Conservation (phyloP, 2,113 vertebrate genomes). For the Dicentrarchus labrax region DNA sequence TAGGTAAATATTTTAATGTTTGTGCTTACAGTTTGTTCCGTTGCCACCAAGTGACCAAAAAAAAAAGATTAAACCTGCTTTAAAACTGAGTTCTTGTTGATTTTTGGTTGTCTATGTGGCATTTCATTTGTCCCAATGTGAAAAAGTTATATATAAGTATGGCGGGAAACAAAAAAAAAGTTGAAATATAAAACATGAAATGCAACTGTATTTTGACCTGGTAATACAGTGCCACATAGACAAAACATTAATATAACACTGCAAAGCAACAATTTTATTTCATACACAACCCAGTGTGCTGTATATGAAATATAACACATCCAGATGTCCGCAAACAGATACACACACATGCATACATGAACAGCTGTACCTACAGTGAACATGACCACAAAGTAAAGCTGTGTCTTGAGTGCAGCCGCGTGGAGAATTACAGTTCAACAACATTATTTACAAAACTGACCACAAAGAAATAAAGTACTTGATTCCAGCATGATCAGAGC, state of each 20-base stretch:
- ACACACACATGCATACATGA: constrained; percentile 18
- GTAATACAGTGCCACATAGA: neutral
- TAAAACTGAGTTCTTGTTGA: neutral
- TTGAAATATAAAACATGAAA: neutral
- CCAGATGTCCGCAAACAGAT: neutral
- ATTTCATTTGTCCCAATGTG: neutral
- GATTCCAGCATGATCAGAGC: constrained; percentile 17
- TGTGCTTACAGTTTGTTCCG: neutral
- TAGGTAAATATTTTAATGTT: neutral
- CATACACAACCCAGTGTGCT: neutral
- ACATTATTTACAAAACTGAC: constrained; percentile 48
- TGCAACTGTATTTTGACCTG: neutral
- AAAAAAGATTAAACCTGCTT: neutral
- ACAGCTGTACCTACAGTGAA: constrained; percentile 87
- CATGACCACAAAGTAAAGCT: constrained; percentile 89
- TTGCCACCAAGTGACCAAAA: neutral
- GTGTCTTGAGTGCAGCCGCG: constrained; percentile 61
- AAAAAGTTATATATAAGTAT: neutral
- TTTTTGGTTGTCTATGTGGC: neutral
- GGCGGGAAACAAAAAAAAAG: neutral
- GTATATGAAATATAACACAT: neutral
- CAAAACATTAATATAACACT: neutral
- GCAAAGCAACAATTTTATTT: constrained; percentile 12
- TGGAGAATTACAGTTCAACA: constrained; percentile 30
- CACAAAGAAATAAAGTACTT: constrained; percentile 31